Base-by-base conservation (phyloP, 2,113 vertebrate species). In the Aegypius monachus region DNA sequence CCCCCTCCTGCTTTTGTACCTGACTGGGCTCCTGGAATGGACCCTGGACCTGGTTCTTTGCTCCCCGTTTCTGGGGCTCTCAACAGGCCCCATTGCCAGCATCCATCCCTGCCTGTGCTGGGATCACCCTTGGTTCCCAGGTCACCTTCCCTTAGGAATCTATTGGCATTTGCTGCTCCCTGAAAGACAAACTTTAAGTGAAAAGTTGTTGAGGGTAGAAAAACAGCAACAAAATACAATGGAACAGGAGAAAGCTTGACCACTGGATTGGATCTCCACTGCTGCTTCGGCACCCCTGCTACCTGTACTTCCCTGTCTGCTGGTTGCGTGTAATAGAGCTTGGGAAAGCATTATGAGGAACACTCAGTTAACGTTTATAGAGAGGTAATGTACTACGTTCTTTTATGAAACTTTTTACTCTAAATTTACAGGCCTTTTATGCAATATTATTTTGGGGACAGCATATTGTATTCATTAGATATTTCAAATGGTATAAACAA, bases 401-500 rank as follows among this genome's bases (percentile, higher is more conserved):
- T 73, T 32, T 63, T 48, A 56, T 26, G 32, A 80, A 90, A 45
- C 25, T 50, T 94, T 50, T 87, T 43, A 67, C 34, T 80, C 59
- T 56, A 82, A 52, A 70, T 85, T 95, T 97, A 94, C 75, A 75
- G 84, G 56, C 72, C 31, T 61, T 88, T 84, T 18, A 81, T 16
- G 50, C 38, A 42, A 10, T 48, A 84, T 72, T 58, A 95, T 86
- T 96, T 95, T 59, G 59, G 40, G 63, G 78, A 78, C 13, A 38
- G 59, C 93, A 95, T 63, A 75, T 77, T 91, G 72, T 95, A 82
- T 70, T 97, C 93, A 95, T 94, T 86, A 79, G 75, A 84, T 78
- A 75, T 93, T 94, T 83, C 8, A 96, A 95, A 78, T 70, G 74
- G 50, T 84, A 91, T 94, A 93, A 95, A 95, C 72, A 93, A 97